Evolutionary conservation across 2,113 vertebrate species (phyloP).

Genomic region (Microcebus lehilahytsara): DNA sequence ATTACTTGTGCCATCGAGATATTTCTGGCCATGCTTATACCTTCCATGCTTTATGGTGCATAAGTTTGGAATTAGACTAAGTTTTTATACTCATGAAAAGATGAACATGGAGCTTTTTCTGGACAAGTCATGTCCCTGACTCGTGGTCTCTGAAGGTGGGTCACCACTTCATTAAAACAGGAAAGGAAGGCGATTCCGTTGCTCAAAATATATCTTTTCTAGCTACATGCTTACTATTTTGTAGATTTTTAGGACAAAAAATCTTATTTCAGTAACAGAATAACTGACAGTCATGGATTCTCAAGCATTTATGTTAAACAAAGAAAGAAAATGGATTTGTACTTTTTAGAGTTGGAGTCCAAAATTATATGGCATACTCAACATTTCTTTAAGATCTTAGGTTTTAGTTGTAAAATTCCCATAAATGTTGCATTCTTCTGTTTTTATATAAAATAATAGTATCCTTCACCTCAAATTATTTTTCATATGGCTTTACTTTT

Average conservation of each 20-base stretch:
- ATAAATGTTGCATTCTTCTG: not conserved
- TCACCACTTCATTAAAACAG: not conserved
- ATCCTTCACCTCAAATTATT: not conserved
- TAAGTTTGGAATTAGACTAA: not conserved
- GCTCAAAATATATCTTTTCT: not conserved
- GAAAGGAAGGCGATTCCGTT: not conserved
- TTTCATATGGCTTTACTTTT: not conserved
- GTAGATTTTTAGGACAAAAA: not conserved
- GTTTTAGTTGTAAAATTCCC: constrained; percentile 6
- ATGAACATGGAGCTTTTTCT: not conserved
- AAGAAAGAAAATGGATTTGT: not conserved
- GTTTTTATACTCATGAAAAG: not conserved
- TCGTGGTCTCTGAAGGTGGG: not conserved
- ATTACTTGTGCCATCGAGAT: not conserved
- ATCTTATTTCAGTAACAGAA: not conserved
- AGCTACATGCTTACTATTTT: not conserved
- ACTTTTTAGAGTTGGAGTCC: not conserved
- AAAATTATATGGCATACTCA: not conserved
- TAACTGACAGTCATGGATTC: not conserved
- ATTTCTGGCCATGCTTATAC: not conserved
- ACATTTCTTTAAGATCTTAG: not conserved
- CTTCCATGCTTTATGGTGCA: not conserved
- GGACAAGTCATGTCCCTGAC: not conserved
- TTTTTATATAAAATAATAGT: not conserved
- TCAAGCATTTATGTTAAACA: not conserved